Percentiles rank a stretch among this genome's conserved stretches.
These are phyloP conservation scores for Andinoacara biseriatus DNA, from an alignment of 2,113 vertebrate species.

Conservation along the genomic window DNA sequence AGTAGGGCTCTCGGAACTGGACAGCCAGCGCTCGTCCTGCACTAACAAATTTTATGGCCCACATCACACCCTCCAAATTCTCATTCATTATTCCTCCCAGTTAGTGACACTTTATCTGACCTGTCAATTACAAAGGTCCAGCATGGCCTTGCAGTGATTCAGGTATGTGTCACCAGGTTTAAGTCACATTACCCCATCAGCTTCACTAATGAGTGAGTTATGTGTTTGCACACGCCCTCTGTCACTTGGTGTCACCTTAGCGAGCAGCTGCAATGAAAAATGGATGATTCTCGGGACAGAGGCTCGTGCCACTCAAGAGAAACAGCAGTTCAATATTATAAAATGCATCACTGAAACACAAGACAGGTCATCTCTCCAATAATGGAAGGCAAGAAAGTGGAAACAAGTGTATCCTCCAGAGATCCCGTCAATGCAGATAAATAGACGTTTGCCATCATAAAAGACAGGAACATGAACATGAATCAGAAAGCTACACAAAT, in stretches of 20 bases:
- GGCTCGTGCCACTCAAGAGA: not conserved
- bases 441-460: not conserved
- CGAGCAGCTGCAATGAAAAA: conserved; percentile 20
- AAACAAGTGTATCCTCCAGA: not conserved
- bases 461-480: conserved; percentile 14
- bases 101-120: conserved; percentile 40
- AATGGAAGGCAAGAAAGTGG: conserved; percentile 38
- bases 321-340: conserved; percentile 27
- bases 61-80: not conserved
- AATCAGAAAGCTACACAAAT: not conserved
- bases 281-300: conserved; percentile 22
- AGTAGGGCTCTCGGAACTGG: not conserved
- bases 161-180: conserved; percentile 9
- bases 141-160: not conserved
- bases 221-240: conserved; percentile 39
- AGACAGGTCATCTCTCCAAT: conserved; percentile 27
- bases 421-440: not conserved
- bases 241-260: conserved; percentile 22
- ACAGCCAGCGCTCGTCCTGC: not conserved
- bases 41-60: conserved; percentile 2
- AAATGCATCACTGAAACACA: not conserved
- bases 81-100: not conserved
- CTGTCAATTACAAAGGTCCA: conserved; percentile 21
- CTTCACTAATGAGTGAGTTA: conserved; percentile 31
- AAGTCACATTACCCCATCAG: not conserved